These are phyloP conservation scores for Cygnus buccinator DNA, from an alignment of 2,113 vertebrate species.

Conservation along the genomic window DNA sequence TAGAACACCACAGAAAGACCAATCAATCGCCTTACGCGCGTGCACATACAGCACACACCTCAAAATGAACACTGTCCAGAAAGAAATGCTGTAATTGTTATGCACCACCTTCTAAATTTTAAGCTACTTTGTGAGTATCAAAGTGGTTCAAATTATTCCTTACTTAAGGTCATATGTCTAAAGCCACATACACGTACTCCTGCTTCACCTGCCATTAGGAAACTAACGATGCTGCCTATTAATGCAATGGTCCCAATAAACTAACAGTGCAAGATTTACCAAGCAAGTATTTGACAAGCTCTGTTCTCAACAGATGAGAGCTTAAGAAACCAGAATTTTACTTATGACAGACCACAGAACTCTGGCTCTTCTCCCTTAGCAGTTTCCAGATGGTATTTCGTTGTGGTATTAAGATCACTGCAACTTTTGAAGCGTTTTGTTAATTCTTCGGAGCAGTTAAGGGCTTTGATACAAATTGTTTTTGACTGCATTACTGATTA, in stretches of 20 bases:
- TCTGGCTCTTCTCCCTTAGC: neutral
- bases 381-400: neutral
- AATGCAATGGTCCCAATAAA: neutral
- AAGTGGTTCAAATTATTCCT: neutral
- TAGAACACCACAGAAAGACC: neutral
- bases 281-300: neutral
- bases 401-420: slow-evolving; percentile 18
- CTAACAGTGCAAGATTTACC: neutral
- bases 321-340: neutral
- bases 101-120: neutral
- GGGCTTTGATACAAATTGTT: neutral
- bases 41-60: fast-evolving
- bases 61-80: neutral
- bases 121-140: neutral
- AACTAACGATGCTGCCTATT: neutral
- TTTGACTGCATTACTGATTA: slow-evolving; percentile 45
- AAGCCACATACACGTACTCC: neutral
- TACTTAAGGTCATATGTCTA: neutral
- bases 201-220: neutral
- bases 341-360: neutral
- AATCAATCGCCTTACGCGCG: no score
- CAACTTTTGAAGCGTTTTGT: neutral
- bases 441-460: neutral
- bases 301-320: neutral
- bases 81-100: neutral